Evolutionary conservation across 2,797 vertebrate genomes (phyloP), one percentile per base, ranked within the genome.

Genomic region (Rhinella marina): DNA sequence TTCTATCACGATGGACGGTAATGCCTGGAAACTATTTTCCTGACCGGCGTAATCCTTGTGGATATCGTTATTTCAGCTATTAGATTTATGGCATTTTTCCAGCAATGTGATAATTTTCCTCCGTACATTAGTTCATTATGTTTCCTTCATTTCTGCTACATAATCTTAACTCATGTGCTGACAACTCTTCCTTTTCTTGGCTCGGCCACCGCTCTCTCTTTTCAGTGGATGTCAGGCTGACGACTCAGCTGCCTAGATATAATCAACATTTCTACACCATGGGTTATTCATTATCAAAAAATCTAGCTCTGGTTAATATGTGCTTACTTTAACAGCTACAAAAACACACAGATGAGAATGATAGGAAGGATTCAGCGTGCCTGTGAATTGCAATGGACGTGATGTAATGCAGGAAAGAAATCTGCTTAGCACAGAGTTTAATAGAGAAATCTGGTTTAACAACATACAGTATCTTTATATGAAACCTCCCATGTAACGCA

Each of bases 271-370:
- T 82, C 78, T 82, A 82, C 59, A 25, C 84, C 48, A 56, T 68
- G 79, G 72, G 88, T 89, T 89, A 89, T 86, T 89, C 84, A 89
- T 89, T 89, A 86, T 89, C 70, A 70, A 62, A 64, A 72, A 77
- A 85, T 81, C 59, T 59, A 85, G 59, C 17, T 68, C 70, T 77
- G 50, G 84, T 89, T 89, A 89, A 89, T 89, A 70, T 86, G 84
- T 89, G 52, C 70, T 82, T 78, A 77, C 27, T 48, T 89, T 89
- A 86, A 82, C 84, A 86, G 84, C 84, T 66, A 82, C n/a, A 76
- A 81, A 76, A 88, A 48, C 81, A 68, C 23, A 76, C 13, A 77
- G 68, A 62, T 81, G 41, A 57, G 50, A 75, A n/a, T 59, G 56
- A 62, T 75, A 13, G n/a, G 57, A 27, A 50, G 41, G 59, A 62